Evolutionary conservation across 2,797 vertebrate genomes (phyloP), one percentile per base, ranked within the genome.

Genomic region (Sebastes cheni): DNA sequence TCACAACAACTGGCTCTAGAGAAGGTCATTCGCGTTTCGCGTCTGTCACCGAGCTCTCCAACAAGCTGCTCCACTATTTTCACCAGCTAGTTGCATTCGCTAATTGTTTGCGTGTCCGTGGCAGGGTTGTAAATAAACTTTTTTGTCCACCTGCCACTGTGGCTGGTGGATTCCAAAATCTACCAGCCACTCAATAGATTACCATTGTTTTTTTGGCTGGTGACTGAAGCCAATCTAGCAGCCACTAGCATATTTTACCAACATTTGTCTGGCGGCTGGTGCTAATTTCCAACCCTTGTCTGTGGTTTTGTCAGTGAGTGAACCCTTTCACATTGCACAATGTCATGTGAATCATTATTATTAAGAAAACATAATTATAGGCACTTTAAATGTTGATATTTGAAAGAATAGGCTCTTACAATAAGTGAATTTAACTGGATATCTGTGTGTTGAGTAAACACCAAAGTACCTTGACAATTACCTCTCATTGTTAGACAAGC

Each of bases 371-470:
- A 52, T 13, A 3, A 66, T 76, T n/a, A 4, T 12, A 50, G 20
- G 4, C 10, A 3, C n/a, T 60, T 70, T 71, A 59, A 72, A 67
- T 68, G 65, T 18, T 54, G 8, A 73, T 62, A 65, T 4, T 62
- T 1, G 65, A 72, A 61, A 74, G 27, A 82, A 77, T 32, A 23
- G 27, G 46, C 32, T 58, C 29, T 80, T 64, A 34, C 4, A 67
- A 64, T 32, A 62, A 55, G 58, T 76, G 14, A 46, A 29, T 34
- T 58, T 64, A 55, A 79, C 60, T 29, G 27, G 27, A 83, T 81
- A 39, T 55, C 59, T 80, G 42, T 64, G 56, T 75, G 34, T 58
- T 62, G n/a, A 34, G 52, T 66, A 52, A 72, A 69, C 18, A 60
- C 54, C 20, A 46, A 67, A 75, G 52, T 58, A 22, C 54, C 13